Base-by-base conservation (phyloP, 2,113 vertebrate species). In the Orycteropus afer region DNA sequence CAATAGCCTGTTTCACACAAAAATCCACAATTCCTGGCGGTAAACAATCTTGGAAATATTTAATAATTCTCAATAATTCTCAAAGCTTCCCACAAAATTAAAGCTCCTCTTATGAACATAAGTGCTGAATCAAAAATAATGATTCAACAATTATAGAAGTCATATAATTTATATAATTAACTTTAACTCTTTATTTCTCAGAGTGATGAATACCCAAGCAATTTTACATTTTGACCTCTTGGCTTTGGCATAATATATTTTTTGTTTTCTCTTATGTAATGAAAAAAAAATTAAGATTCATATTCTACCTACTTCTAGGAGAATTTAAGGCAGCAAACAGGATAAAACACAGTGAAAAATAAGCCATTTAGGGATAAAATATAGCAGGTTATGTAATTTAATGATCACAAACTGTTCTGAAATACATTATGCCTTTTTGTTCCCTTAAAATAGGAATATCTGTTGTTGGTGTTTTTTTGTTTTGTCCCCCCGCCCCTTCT, bases 151-250 rank as follows among this genome's bases (percentile, higher is more conserved):
- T 97, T 97, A 94, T 49, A 74, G 42, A 97, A 94, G 89, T 96
- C 63, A 29, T 84, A 91, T 95, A 77, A 89, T 88, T 93, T 96
- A 73, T 94, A 97, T 96, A 98, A 97, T 98, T 97, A 95, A 93
- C 55, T 40, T 97, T 98, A 98, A 98, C 97, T 97, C 97, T 97
- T 97, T 95, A 91, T 95, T 97, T 95, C 86, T 97, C 96, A 90
- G 91, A 57, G 47, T 92, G 90, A 95, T n/a, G 96, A 97, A 96
- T 67, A 78, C 86, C 94, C 92, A 86, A 42, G 63, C 57, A 90
- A 89, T 97, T 98, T 98, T 96, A 93, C 96, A 96, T 97, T 20
- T 86, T 93, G 96, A 98, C 89, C 96, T 91, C 81, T 94, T 92
- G 92, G 91, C 34, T 97, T 96, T 97, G 82, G 45, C 93, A n/a